A percentile compares a stretch with the other conserved stretches of the same genome.
phyloP scores from a whole-genome alignment of 2,888 invertebrate species.

The Nipponacmea schrenckii region DNA sequence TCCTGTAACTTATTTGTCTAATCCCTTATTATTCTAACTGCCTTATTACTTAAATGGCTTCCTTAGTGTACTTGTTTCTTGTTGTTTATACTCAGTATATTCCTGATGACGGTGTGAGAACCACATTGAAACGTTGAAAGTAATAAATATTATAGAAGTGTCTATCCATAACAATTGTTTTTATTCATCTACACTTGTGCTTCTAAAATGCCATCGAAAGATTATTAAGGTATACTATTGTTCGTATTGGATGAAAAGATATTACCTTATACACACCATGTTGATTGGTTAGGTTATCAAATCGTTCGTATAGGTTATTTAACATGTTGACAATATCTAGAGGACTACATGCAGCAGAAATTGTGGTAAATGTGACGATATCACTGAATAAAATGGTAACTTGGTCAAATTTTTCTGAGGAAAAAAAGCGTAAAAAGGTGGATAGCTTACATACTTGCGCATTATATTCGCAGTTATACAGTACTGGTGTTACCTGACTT shows the following conservation, averaged over 20 bases:
- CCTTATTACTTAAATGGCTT: too few species aligned
- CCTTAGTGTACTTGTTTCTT: too few species aligned
- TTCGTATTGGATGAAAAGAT: too few species aligned
- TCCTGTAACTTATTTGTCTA: too few species aligned
- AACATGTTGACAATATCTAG: conserved; percentile 54
- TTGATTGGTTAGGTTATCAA: conserved; percentile 46
- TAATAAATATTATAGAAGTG: too few species aligned
- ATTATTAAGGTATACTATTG: too few species aligned
- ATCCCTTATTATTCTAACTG: too few species aligned
- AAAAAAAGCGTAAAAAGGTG: background rate
- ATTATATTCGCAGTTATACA: background rate
- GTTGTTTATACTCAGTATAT: too few species aligned
- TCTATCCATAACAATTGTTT: too few species aligned
- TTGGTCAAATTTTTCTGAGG: conserved; percentile 49
- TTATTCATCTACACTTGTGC: background rate
- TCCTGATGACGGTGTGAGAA: too few species aligned
- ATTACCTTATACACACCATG: conserved; percentile 54
- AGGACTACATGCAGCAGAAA: conserved; percentile 50
- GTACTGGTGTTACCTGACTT: too few species aligned
- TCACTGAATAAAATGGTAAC: conserved; percentile 60
- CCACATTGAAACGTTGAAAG: too few species aligned
- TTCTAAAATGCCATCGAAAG: background rate
- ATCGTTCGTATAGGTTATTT: conserved; percentile 53
- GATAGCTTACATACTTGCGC: background rate
- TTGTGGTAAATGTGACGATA: conserved; percentile 58